A percentile compares a stretch with the other conserved stretches of the same genome.
Evolutionary conservation across 2,888 invertebrate species (phyloP).

Genomic region (Anarsia innoxiella): DNA sequence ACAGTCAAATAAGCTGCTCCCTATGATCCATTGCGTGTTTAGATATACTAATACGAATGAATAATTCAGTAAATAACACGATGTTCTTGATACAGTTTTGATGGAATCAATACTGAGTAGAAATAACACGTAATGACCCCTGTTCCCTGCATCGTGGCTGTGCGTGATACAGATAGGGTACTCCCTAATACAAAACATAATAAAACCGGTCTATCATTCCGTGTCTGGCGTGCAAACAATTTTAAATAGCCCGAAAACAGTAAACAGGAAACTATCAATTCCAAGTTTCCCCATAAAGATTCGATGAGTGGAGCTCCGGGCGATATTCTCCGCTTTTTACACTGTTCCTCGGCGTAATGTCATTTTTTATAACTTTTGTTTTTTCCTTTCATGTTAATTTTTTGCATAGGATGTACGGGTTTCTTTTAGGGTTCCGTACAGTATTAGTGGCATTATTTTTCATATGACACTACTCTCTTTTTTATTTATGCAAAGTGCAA

Average conservation of each 20-base stretch:
- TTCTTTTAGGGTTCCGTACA: constrained; percentile 33
- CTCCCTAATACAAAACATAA: constrained; percentile 39
- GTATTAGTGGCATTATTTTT: no score
- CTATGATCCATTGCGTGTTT: constrained; percentile 57
- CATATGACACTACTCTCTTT: no score
- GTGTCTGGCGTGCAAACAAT: constrained; percentile 57
- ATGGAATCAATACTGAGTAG: constrained; percentile 41
- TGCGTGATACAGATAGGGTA: constrained; percentile 54
- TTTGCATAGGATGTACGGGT: constrained; percentile 24
- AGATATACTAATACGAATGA: constrained; percentile 58
- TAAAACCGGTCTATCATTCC: constrained; percentile 48
- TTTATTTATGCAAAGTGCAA: no score
- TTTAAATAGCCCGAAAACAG: constrained; percentile 57
- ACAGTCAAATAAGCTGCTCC: no score
- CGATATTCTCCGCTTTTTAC: constrained; percentile 41
- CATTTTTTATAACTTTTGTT: constrained; percentile 43
- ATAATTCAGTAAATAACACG: constrained; percentile 60
- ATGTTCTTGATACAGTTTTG: constrained; percentile 51
- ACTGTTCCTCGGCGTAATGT: constrained; percentile 40
- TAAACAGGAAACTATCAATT: constrained; percentile 65
- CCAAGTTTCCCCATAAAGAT: constrained; percentile 64
- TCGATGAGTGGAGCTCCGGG: constrained; percentile 49
- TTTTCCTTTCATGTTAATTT: constrained; percentile 40
- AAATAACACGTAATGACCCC: constrained; percentile 41
- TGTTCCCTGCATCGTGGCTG: constrained; percentile 47